These are phyloP conservation scores for Riparia riparia DNA, from an alignment of 2,113 vertebrate species.

Conservation along the genomic window DNA sequence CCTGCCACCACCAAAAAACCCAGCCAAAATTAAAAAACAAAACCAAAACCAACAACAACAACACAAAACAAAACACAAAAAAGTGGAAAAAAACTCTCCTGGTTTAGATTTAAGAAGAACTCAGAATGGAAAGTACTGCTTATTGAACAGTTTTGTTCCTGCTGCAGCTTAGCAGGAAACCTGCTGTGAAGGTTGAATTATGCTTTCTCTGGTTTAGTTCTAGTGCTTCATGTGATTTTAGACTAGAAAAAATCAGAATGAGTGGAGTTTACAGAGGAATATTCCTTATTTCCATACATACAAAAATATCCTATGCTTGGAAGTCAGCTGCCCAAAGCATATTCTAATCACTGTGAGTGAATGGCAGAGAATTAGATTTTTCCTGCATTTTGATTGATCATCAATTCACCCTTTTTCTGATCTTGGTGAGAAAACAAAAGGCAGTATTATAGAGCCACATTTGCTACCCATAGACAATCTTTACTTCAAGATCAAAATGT, in stretches of 20 bases:
- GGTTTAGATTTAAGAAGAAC: not conserved
- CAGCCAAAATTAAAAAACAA: not conserved
- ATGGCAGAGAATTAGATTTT: not conserved
- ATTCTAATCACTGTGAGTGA: not conserved
- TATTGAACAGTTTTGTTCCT: not conserved
- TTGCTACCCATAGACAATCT: not conserved
- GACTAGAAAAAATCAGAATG: not conserved
- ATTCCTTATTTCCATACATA: not conserved
- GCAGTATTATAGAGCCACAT: not conserved
- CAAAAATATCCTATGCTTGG: not conserved
- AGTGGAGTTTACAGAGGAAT: not conserved
- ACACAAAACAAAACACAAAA: not conserved
- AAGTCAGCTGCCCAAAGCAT: not conserved
- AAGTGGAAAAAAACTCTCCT: too few relatives aligned
- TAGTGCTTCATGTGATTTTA: not conserved
- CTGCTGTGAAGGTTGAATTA: not conserved
- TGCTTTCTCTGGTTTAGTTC: not conserved
- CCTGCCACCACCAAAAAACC: fast-evolving
- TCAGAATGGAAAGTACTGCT: not conserved
- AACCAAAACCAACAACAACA: not conserved
- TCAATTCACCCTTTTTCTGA: not conserved
- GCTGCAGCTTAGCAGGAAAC: not conserved
- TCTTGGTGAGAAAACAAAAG: not conserved
- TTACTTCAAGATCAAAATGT: not conserved
- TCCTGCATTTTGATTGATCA: not conserved